A percentile compares a stretch with the other conserved stretches of the same genome.
Conservation (phyloP, 2,888 invertebrate species). For the Leptinotarsa peninsularis region DNA sequence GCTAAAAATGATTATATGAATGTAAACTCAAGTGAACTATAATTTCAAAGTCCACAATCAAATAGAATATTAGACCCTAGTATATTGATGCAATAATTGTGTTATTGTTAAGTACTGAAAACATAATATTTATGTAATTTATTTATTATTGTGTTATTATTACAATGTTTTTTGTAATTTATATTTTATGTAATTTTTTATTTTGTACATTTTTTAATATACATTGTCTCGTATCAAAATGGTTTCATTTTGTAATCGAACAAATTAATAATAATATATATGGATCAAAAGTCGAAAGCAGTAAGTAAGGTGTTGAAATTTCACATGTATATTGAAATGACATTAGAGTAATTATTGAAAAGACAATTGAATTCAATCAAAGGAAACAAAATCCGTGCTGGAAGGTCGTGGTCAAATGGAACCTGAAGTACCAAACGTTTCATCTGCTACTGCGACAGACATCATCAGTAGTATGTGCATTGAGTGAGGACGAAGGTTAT, state of each 20-base stretch:
- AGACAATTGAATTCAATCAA: too few relatives aligned
- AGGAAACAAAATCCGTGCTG: too few relatives aligned
- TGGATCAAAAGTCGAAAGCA: background rate
- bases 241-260: background rate
- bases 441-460: too few relatives aligned
- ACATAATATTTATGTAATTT: slow-evolving; percentile 52
- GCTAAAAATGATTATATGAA: slow-evolving; percentile 52
- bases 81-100: slow-evolving; percentile 32
- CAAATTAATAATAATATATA: too few relatives aligned
- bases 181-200: slow-evolving; percentile 54
- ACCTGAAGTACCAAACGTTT: too few relatives aligned
- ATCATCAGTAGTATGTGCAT: too few relatives aligned
- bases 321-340: too few relatives aligned
- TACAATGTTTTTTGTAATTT: slow-evolving; percentile 48
- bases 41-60: slow-evolving; percentile 53
- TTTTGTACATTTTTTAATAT: slow-evolving; percentile 52
- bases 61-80: slow-evolving; percentile 35
- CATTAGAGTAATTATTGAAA: too few relatives aligned
- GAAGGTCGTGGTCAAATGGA: too few relatives aligned
- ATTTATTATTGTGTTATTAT: slow-evolving; percentile 52
- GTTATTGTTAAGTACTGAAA: slow-evolving; percentile 39
- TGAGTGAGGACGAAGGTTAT: too few relatives aligned
- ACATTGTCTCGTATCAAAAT: slow-evolving; percentile 5
- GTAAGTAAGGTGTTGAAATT: background rate
- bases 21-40: slow-evolving; percentile 52